Base-by-base conservation (phyloP, 2,113 vertebrate species). In the Ploceus nigricollis region DNA sequence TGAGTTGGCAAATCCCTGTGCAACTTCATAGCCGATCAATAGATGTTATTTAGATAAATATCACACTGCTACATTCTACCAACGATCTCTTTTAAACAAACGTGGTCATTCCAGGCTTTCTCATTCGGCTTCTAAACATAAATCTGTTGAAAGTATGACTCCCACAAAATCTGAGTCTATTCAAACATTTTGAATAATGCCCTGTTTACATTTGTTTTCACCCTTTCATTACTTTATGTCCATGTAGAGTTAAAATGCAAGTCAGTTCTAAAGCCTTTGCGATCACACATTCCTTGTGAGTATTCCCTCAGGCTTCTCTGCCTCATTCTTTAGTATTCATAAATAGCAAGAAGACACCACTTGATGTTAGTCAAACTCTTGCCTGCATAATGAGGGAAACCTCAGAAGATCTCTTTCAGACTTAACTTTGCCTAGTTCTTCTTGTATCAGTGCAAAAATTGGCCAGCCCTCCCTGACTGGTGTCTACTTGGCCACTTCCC, bases 1-100 rank as follows among this genome's bases (percentile, higher is more conserved):
- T 73, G 82, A 93, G 72, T 47, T 92, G 42, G 54, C 42, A 92
- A 93, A 92, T 81, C 64, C 42, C 64, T 23, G 35, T 87, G 82
- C 16, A 82, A 60, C 58, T 93, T 90, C 31, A 48, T 17, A 90
- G 82, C 39, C 0, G 7, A 93, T 91, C 87, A 91, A 93, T 89
- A 88, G 54, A 61, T 70, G 71, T 50, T 94, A 77, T 79, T 82
- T 93, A 82, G 75, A 81, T 31, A 94, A 93, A 77, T 63, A 77
- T 15, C 31, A 31, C 35, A 45, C 60, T 60, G 58, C 44, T 92
- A 70, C 57, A 69, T 77, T 83, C 76, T 77, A 40, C 28, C 45
- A 76, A 44, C 2, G 14, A 23, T 82, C 60, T 78, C 69, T 78
- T 76, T 50, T 76, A 57, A 93, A 71, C 35, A 84, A 92, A 60